These are phyloP conservation scores for Gnathonemus echidnorhynchus DNA, from an alignment of 2,113 vertebrate genomes.

Conservation along the genomic window DNA sequence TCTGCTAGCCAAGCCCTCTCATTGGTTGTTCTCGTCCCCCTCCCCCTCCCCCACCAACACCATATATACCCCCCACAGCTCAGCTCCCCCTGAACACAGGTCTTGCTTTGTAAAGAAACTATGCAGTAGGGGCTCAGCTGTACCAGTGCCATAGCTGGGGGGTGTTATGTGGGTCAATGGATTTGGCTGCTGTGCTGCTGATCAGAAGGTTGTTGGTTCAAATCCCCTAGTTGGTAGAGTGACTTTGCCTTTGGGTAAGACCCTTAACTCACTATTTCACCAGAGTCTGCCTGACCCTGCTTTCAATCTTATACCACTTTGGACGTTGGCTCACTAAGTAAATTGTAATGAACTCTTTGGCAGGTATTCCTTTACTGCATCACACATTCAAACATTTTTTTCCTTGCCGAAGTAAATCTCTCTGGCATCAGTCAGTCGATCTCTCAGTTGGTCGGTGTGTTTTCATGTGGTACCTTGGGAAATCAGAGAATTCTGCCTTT, in stretches of 20 bases:
- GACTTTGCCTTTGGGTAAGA: neutral
- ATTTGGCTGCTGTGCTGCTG: neutral
- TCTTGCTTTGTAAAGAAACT: neutral
- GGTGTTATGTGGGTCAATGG: neutral
- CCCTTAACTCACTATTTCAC: neutral
- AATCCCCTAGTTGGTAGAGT: neutral
- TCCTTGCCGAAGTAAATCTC: neutral
- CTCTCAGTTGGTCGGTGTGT: neutral
- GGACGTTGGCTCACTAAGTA: neutral
- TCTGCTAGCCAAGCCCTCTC: neutral
- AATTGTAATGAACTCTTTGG: neutral
- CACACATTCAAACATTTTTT: neutral
- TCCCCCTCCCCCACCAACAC: neutral
- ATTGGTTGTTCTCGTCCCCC: neutral
- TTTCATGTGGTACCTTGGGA: neutral
- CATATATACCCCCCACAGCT: neutral
- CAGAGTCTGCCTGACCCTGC: neutral
- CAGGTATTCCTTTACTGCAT: neutral
- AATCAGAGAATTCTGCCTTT: neutral
- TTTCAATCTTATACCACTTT: neutral
- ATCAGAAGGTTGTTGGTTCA: neutral
- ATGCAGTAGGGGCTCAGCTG: neutral
- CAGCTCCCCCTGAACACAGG: neutral
- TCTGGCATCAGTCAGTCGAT: neutral
- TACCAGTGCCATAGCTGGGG: neutral